Percentiles rank a stretch among this genome's conserved stretches.
Conservation (phyloP, 2,888 invertebrate species). For the Tridacna gigas region DNA sequence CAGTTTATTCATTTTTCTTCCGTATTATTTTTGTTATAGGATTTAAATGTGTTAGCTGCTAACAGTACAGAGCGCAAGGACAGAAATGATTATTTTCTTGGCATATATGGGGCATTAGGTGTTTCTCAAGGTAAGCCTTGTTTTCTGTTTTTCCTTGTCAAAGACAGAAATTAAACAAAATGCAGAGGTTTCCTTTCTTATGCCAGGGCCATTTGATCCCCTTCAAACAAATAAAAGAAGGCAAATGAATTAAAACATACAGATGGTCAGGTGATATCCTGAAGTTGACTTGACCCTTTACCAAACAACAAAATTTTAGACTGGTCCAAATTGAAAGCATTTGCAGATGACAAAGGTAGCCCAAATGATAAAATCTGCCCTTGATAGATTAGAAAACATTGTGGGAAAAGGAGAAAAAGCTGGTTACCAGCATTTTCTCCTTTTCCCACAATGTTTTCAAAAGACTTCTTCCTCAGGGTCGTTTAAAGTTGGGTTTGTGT, state of each 20-base stretch:
- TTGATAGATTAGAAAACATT: no score
- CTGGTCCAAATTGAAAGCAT: neutral
- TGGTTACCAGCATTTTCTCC: neutral
- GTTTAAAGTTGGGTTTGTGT: no score
- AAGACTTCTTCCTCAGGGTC: neutral
- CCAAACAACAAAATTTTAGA: neutral
- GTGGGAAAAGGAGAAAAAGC: no score
- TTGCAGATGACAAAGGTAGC: no score
- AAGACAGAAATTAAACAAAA: no score
- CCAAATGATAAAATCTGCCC: no score
- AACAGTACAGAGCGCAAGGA: conserved; percentile 67
- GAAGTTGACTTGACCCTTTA: neutral
- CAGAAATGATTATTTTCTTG: conserved; percentile 73
- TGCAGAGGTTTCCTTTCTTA: no score
- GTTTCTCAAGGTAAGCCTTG: conserved; percentile 61
- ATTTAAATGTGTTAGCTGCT: conserved; percentile 69
- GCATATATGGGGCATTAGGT: conserved; percentile 78
- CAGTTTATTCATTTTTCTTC: no score
- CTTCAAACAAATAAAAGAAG: no score
- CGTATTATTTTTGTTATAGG: conserved; percentile 27
- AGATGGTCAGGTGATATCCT: neutral
- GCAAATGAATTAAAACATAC: neutral
- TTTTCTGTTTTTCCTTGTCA: no score
- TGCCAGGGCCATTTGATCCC: no score
- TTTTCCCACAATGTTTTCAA: neutral